Evolutionary conservation across 1,140 invertebrate species (phyloP), one percentile per base, ranked within the genome.

Genomic region (Galendromus occidentalis): DNA sequence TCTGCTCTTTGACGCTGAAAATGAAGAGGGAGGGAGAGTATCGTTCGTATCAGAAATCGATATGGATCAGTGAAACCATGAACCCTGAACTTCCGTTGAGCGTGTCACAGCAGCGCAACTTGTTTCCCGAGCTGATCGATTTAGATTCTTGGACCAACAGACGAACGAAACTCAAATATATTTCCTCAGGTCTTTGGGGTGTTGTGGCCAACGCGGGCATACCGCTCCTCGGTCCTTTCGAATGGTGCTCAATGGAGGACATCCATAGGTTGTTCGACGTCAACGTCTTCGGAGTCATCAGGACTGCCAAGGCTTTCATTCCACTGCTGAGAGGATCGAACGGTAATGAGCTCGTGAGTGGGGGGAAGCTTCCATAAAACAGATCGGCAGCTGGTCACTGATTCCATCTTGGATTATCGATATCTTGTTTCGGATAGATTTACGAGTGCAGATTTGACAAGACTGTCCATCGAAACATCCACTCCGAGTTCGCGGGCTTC

Each of bases 121-220:
- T 30, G 66, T 65, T 66, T 25, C 7, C 7, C 7, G 55, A 7
- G 18, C 18, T 25, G 9, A n/a, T 66, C 7, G 2, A 65, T 9
- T 17, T 47, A 7, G 18, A 55, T 68, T 68, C n/a, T 68, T 20
- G 2, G 59, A 42, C 20, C 14, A 64, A 44, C 55, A 14, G n/a
- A n/a, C 29, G 6, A 28, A 20, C 66, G 14, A 67, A 12, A 14
- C 17, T 18, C 30, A 22, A 45, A 1, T 22, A 14, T 6, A 7
- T 30, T 7, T 22, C 28, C 18, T n/a, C 70, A 78, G 77, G 80
- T 70, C 78, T 94, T 41, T 93, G 88, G 88, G 87, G 86, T 14
- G 76, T 93, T 42, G 84, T 94, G 7, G 90, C 92, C 76, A 88
- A 88, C 71, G 87, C 88, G 64, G 86, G 87, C 0, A 75, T 81